A percentile compares a stretch with the other conserved stretches of the same genome.
Conservation (phyloP, 2,113 vertebrate species). For the Illadopsis cleaveri region DNA sequence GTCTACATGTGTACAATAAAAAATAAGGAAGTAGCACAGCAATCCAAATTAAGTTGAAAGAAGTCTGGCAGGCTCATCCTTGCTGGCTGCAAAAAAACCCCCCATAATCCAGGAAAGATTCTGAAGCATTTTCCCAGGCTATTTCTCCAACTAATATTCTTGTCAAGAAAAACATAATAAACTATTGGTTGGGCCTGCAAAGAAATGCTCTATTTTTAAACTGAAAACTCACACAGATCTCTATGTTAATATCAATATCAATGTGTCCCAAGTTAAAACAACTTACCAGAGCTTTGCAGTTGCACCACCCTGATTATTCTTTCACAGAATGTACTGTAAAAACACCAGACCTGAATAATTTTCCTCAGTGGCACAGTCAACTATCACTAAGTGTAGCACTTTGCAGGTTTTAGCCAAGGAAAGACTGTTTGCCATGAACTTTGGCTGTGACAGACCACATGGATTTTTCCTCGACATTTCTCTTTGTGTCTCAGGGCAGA, state of each 20-base stretch:
- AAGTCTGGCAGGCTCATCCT: neutral
- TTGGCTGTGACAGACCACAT: neutral
- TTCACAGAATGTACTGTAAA: neutral
- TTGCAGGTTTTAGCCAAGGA: neutral
- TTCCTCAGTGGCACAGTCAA: neutral
- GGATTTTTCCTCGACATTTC: neutral
- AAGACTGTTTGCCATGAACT: neutral
- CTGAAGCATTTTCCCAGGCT: neutral
- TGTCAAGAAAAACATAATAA: neutral
- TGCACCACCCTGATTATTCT: neutral
- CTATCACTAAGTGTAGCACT: neutral
- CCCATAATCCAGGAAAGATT: neutral
- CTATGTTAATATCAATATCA: neutral
- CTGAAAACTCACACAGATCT: neutral
- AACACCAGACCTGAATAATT: neutral
- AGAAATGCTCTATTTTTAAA: neutral
- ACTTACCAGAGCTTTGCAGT: neutral
- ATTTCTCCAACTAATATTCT: neutral
- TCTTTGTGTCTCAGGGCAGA: neutral
- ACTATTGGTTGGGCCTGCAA: neutral
- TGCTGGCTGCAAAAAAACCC: neutral
- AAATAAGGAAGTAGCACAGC: neutral
- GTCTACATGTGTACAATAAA: neutral
- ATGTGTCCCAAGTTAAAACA: neutral
- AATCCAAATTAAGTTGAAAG: neutral